Base-by-base conservation (phyloP, 2,888 invertebrate species). In the Drosophila anomelani region DNA sequence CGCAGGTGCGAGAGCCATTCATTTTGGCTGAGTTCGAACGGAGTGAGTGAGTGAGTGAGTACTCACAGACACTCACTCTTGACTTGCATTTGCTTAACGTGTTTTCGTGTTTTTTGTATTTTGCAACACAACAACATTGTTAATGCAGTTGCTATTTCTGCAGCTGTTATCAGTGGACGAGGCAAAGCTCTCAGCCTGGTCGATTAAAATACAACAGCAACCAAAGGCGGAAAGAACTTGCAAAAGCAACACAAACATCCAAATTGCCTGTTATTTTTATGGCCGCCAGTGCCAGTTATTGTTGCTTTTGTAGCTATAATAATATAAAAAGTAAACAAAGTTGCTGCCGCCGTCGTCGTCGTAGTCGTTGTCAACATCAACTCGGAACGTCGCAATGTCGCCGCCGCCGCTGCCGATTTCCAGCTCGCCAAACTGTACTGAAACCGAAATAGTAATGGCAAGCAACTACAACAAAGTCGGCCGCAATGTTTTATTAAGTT, bases 401-500 rank as follows among this genome's bases (percentile, higher is more conserved):
- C 54, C 51, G 39, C 58, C 70, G 72, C 62, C 51, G 44, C 62
- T 46, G 44, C 58, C 26, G 60, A 56, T 70, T 53, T 66, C 59
- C 67, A 67, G 67, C 69, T 49, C 29, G 61, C 88, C 64, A 83
- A 83, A 78, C 77, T 77, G 80, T 73, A 77, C 78, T 71, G 56
- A 54, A 73, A 73, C 20, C 23, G 51, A 53, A 53, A 53, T 53
- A 20, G 53, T 68, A 67, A 76, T 57, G 69, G 64, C 76, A 76
- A 69, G 67, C 76, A 75, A 66, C 51, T 53, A 70, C 63, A 70
- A 66, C 61, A 59, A 64, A 41, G 60, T 54, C 70, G 57, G 38
- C 68, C 53, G 47, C 73, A 78, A 66, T 79, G 78, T 85, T 83
- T 77, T 87, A 87, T 87, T 77, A 62, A 69, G 73, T 73, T 74